Evolutionary conservation across 1,140 invertebrate species (phyloP).

Genomic region (Microplitis demolitor): DNA sequence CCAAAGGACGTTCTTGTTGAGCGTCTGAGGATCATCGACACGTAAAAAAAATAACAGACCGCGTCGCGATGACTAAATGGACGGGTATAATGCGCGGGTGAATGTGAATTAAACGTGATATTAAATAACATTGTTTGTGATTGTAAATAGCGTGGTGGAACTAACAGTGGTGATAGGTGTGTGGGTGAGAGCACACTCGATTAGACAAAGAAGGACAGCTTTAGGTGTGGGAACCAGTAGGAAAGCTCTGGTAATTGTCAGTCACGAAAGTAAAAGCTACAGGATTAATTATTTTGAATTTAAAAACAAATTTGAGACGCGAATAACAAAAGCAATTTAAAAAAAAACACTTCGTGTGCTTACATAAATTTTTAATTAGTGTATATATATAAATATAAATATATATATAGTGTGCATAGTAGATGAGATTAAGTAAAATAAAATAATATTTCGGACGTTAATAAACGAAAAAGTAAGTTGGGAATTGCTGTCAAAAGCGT

Average conservation of each 20-base stretch:
- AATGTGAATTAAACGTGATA: slow-evolving; percentile 5
- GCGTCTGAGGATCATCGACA: neutral
- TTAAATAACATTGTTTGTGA: neutral
- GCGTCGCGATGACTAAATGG: slow-evolving; percentile 16
- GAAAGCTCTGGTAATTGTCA: neutral
- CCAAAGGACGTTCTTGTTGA: neutral
- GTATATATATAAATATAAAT: no score
- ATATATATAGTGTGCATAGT: neutral
- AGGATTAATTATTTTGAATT: no score
- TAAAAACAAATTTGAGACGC: neutral
- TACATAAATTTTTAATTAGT: no score
- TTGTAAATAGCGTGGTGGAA: slow-evolving; percentile 1
- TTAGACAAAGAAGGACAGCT: slow-evolving; percentile 4
- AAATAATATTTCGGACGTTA: neutral
- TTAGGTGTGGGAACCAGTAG: neutral
- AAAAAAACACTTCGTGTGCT: neutral
- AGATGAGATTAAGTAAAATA: neutral
- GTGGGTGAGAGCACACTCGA: slow-evolving; percentile 4
- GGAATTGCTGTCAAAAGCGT: slow-evolving; percentile 17
- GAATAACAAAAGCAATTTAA: neutral
- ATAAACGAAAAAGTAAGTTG: neutral
- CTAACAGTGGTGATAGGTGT: neutral
- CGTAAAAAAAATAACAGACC: neutral
- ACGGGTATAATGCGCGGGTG: neutral
- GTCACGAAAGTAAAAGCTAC: no score